A percentile compares a stretch with the other conserved stretches of the same genome.
Conservation (phyloP, 2,888 invertebrate genomes). For the Saturnia pavonia region DNA sequence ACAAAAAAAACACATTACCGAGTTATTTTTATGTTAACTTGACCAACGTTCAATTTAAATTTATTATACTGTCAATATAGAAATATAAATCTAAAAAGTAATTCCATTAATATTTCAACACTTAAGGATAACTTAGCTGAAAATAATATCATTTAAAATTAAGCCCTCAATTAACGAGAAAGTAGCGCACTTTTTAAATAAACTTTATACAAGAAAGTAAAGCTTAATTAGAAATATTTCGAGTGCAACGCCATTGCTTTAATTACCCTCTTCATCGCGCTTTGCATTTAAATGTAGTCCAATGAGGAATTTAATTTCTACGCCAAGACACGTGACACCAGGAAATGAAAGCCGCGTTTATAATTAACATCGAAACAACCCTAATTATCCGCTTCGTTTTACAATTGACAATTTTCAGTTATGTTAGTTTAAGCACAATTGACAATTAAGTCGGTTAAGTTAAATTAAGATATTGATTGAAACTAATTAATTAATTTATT, state of each 20-base stretch:
- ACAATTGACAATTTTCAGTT: not conserved
- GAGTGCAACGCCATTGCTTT: constrained; percentile 64
- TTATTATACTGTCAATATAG: too few relatives aligned
- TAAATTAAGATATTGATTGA: not conserved
- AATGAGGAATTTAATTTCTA: constrained; percentile 70
- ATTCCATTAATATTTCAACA: too few relatives aligned
- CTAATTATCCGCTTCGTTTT: not conserved
- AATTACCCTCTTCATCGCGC: constrained; percentile 60
- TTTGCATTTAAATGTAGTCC: constrained; percentile 77
- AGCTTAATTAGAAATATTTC: constrained; percentile 60
- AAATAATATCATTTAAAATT: not conserved
- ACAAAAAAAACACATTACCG: too few relatives aligned
- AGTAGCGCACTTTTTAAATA: constrained; percentile 1
- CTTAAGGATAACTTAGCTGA: not conserved
- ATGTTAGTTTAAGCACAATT: not conserved
- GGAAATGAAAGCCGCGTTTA: not conserved
- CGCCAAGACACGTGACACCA: constrained; percentile 27
- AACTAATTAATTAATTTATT: not conserved
- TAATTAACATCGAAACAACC: constrained; percentile 2
- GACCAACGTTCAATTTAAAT: too few relatives aligned
- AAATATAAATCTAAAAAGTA: too few relatives aligned
- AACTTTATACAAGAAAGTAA: constrained; percentile 8
- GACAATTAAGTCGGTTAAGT: not conserved
- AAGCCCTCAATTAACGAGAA: not conserved
- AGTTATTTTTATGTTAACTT: too few relatives aligned